These are phyloP conservation scores for Delichon dasypus DNA, from an alignment of 2,797 vertebrate species.

Conservation along the genomic window DNA sequence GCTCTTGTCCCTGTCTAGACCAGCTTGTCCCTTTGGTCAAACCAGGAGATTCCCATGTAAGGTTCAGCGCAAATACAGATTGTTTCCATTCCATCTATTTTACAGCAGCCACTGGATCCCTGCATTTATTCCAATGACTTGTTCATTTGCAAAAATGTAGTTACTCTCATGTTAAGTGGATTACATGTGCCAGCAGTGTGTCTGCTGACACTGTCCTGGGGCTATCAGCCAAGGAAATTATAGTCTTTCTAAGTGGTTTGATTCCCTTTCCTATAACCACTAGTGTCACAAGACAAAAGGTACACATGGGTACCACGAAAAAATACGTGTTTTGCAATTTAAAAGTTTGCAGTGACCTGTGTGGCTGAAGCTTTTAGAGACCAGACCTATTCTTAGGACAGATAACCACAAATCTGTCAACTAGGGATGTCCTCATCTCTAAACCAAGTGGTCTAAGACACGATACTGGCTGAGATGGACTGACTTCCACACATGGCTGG, in stretches of 20 bases:
- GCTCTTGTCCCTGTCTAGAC: background rate
- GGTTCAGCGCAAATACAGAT: background rate
- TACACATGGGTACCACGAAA: background rate
- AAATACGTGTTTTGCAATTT: background rate
- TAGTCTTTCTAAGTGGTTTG: background rate
- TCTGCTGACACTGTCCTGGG: background rate
- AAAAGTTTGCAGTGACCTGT: background rate
- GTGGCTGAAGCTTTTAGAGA: background rate
- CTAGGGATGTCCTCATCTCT: background rate
- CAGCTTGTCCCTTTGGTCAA: background rate
- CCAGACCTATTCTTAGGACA: background rate
- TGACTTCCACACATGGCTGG: background rate
- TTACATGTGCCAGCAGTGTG: background rate
- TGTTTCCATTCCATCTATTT: background rate
- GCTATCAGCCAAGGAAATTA: background rate
- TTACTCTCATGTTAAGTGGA: background rate
- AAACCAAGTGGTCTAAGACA: background rate
- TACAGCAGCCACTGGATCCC: background rate
- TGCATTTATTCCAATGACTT: background rate
- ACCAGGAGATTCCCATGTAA: background rate
- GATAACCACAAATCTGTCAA: background rate
- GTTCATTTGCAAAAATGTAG: background rate
- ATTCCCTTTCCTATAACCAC: background rate
- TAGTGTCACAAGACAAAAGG: background rate
- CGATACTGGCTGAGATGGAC: background rate